phyloP scores from a whole-genome alignment of 2,888 invertebrate genomes.

The Luperina testacea region DNA sequence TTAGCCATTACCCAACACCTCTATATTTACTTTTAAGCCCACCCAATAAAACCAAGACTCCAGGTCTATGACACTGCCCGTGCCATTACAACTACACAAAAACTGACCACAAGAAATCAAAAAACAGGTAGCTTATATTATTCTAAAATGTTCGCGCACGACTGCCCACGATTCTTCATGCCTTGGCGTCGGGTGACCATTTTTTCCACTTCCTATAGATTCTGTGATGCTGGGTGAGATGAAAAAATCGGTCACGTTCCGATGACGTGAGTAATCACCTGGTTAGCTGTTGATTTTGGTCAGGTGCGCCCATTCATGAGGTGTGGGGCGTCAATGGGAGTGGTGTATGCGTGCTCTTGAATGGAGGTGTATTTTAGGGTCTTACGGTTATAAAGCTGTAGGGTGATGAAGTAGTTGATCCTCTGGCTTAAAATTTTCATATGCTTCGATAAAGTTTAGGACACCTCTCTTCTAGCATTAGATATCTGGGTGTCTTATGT shows the following conservation, averaged over 20 bases:
- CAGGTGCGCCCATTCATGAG: slow-evolving; percentile 69
- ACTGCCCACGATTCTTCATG: slow-evolving; percentile 76
- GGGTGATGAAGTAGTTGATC: background rate
- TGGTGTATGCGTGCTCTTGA: slow-evolving; percentile 24
- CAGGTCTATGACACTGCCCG: slow-evolving; percentile 72
- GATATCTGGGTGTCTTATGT: no score
- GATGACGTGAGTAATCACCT: slow-evolving; percentile 79
- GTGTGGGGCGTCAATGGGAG: slow-evolving; percentile 50
- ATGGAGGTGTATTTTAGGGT: slow-evolving; percentile 15
- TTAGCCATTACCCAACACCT: slow-evolving; percentile 22
- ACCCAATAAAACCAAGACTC: slow-evolving; percentile 43
- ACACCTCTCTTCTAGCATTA: no score
- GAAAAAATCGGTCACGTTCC: slow-evolving; percentile 74
- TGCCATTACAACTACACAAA: slow-evolving; percentile 67
- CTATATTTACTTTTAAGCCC: slow-evolving; percentile 50
- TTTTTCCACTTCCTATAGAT: slow-evolving; percentile 65
- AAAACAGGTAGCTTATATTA: slow-evolving; percentile 78
- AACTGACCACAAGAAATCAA: slow-evolving; percentile 76
- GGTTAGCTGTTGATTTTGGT: slow-evolving; percentile 72
- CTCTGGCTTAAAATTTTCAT: background rate
- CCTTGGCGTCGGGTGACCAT: slow-evolving; percentile 71
- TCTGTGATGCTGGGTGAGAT: slow-evolving; percentile 65
- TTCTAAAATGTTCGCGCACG: slow-evolving; percentile 71
- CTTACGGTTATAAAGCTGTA: background rate
- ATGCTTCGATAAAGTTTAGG: background rate